Conservation (phyloP, 2,888 invertebrate species). For the Agonopterix alstromeriana region DNA sequence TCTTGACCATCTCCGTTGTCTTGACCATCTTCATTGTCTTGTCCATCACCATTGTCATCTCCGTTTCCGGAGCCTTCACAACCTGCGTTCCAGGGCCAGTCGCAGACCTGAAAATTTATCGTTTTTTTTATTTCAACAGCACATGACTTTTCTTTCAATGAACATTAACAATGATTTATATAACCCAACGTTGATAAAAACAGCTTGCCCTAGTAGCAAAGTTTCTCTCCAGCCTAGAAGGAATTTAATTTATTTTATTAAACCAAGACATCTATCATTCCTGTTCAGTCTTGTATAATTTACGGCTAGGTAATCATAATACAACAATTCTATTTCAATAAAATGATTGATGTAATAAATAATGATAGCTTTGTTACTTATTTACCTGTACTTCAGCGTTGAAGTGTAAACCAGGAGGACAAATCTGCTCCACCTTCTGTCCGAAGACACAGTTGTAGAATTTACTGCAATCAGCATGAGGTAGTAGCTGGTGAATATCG, state of each 20-base stretch:
- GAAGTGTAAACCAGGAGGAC: slow-evolving; percentile 22
- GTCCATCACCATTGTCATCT: neutral
- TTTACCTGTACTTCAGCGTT: slow-evolving; percentile 24
- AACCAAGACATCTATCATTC: no score
- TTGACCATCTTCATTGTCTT: neutral
- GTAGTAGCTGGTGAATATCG: slow-evolving; percentile 20
- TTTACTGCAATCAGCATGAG: slow-evolving; percentile 26
- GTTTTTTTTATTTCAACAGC: neutral
- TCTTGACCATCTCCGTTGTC: neutral
- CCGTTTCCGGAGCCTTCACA: slow-evolving; percentile 8
- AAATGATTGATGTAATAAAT: no score
- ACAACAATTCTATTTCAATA: no score
- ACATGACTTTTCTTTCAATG: no score
- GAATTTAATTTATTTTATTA: no score
- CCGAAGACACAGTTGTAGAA: slow-evolving; percentile 36
- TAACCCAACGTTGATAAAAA: no score
- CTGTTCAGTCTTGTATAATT: no score
- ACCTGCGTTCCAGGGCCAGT: slow-evolving; percentile 24
- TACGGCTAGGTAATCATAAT: no score
- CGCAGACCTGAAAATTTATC: slow-evolving; percentile 19
- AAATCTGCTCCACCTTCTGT: slow-evolving; percentile 18
- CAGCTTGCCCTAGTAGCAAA: no score
- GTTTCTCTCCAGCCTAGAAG: no score
- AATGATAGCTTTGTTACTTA: no score
- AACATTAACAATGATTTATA: no score